Evolutionary conservation across 2,888 invertebrate species (phyloP).

Genomic region (Drosophila suboccidentalis): DNA sequence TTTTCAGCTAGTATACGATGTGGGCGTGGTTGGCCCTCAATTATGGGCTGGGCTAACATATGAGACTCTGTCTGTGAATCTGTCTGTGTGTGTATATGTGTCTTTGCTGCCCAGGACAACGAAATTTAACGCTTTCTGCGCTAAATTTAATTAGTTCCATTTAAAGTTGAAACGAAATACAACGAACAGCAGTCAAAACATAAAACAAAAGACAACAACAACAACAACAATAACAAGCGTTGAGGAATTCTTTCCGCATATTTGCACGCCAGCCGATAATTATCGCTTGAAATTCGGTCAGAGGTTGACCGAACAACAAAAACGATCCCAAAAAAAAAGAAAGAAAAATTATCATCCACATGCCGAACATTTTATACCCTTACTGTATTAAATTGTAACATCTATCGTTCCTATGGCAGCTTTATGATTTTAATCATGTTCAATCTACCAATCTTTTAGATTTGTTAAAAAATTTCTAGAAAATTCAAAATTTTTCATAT

Average conservation of each 20-base stretch:
- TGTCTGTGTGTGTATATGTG: constrained; percentile 16
- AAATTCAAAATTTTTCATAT: no score
- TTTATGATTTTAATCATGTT: no score
- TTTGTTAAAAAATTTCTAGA: no score
- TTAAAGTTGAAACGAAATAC: constrained; percentile 56
- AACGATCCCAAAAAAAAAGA: constrained; percentile 14
- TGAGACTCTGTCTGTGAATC: constrained; percentile 33
- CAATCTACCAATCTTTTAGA: no score
- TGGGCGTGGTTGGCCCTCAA: constrained; percentile 48
- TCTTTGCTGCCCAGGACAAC: constrained; percentile 29
- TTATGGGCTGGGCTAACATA: constrained; percentile 24
- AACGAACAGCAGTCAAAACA: constrained; percentile 34
- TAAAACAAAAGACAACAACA: constrained; percentile 32
- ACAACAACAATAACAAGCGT: constrained; percentile 35
- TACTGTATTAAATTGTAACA: not conserved
- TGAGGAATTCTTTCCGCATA: constrained; percentile 75
- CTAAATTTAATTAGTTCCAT: constrained; percentile 78
- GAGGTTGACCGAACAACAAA: constrained; percentile 72
- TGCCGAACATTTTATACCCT: not conserved
- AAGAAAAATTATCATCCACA: not conserved
- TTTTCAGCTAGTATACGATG: constrained; percentile 23
- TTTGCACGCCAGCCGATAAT: constrained; percentile 85
- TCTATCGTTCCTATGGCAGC: no score
- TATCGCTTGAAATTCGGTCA: constrained; percentile 84
- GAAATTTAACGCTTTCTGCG: constrained; percentile 68